These are phyloP conservation scores for Pangasianodon gigas DNA, from an alignment of 2,113 vertebrate species.

Conservation along the genomic window DNA sequence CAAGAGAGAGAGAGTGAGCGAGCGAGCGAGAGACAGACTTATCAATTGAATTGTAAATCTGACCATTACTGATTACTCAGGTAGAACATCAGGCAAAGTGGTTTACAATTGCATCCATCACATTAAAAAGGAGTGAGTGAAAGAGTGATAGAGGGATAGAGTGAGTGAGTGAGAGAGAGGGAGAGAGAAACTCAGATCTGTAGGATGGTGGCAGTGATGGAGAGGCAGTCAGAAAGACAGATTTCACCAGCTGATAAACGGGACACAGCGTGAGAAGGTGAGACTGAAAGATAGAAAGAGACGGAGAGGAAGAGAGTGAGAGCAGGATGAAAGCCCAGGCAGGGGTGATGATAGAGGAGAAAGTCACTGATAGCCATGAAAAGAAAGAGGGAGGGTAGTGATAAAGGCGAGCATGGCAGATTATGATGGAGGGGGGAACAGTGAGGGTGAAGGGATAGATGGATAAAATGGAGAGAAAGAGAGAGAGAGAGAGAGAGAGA, in stretches of 20 bases:
- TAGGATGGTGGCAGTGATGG: slow-evolving; percentile 25
- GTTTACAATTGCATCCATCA: slow-evolving; percentile 3
- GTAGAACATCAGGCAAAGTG: slow-evolving; percentile 12
- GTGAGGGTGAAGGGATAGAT: neutral
- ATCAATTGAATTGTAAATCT: neutral
- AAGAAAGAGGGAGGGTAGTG: slow-evolving; percentile 25
- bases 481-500: slow-evolving; percentile 30
- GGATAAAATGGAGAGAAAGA: slow-evolving; percentile 21
- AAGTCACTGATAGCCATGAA: slow-evolving; percentile 18
- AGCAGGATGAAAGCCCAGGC: neutral
- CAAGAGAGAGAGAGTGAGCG: slow-evolving; percentile 12
- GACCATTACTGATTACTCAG: slow-evolving; percentile 25
- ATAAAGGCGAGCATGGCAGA: slow-evolving; percentile 10
- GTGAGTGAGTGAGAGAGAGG: neutral
- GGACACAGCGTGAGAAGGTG: slow-evolving; percentile 12
- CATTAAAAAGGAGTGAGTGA: neutral
- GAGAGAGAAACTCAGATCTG: neutral
- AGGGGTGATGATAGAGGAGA: slow-evolving; percentile 20
- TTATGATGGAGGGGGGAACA: slow-evolving; percentile 2
- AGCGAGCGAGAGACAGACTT: slow-evolving; percentile 3
- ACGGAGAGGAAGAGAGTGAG: slow-evolving; percentile 4
- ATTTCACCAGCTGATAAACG: slow-evolving; percentile 29
- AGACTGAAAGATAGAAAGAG: slow-evolving; percentile 10
- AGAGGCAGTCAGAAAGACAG: slow-evolving; percentile 23
- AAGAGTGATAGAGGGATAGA: neutral